Conservation (phyloP, 2,113 vertebrate genomes). For the Platanista minor region DNA sequence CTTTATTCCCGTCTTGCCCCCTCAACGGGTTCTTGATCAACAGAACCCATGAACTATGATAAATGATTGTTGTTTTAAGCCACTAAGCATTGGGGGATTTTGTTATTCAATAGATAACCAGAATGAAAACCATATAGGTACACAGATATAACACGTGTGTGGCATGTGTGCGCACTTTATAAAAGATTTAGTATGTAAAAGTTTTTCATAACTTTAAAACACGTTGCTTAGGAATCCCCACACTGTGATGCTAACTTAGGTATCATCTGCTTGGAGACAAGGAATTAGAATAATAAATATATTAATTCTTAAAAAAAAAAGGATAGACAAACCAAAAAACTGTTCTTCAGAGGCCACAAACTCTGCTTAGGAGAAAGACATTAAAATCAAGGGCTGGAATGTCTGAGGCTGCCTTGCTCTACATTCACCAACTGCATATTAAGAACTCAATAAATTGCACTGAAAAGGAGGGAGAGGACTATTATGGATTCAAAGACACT, state of each 20-base stretch:
- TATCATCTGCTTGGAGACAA: conserved; percentile 24
- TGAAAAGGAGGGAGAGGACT: neutral
- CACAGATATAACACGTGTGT: neutral
- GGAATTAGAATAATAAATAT: neutral
- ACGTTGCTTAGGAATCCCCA: conserved; percentile 5
- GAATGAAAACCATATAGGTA: neutral
- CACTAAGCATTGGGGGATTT: neutral
- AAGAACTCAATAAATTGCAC: neutral
- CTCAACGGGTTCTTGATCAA: neutral
- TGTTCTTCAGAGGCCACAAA: neutral
- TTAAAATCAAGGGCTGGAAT: neutral
- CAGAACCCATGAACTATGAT: neutral
- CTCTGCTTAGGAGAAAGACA: neutral
- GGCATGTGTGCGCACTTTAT: neutral
- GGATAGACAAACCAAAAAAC: neutral
- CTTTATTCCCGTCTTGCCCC: too few relatives aligned
- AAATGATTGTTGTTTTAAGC: neutral
- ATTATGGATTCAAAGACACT: neutral
- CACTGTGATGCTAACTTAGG: neutral
- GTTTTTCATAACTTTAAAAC: neutral
- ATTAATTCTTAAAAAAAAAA: neutral
- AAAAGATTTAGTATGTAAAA: neutral
- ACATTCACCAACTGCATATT: neutral
- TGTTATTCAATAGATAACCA: neutral
- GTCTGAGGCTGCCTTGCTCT: neutral